Base-by-base conservation (phyloP, 2,113 vertebrate species). In the Caretta caretta region DNA sequence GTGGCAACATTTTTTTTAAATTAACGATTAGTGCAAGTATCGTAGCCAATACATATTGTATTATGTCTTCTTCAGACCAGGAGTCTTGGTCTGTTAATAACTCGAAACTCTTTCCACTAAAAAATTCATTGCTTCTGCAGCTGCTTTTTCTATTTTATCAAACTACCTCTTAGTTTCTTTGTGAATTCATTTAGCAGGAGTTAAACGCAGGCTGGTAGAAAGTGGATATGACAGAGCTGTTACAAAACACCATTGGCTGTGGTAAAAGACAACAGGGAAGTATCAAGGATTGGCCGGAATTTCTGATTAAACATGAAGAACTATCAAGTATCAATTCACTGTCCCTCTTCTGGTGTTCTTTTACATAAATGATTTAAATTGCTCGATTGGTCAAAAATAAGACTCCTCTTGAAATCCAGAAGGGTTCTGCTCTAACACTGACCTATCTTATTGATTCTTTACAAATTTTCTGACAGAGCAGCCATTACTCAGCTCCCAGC, bases 141-240 rank as follows among this genome's bases (percentile, higher is more conserved):
- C 22, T 87, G 82, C 42, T 92, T 90, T 94, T 98, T 96, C 89
- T 57, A 1, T 97, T 97, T 97, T 95, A 89, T 94, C 50, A 91
- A 87, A 83, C 10, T 8, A 62, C 22, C 50, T 93, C 72, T 90
- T 94, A 94, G 57, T 87, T 96, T 93, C 50, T 78, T 89, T 76
- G 59, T 84, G 27, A 96, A 95, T 97, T 97, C 69, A 42, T 88
- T 96, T 89, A 94, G 80, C 83, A 92, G 38, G 90, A 87, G 38
- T 79, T 84, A 90, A 87, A 95, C 90, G 87, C 76, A 92, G 86
- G 19, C 31, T 89, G n/a, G 56, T 90, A 94, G 84, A 94, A 93
- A 83, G 56, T 88, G 94, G 92, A 94, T 57, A 85, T 90, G 59
- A 87, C 48, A 92, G 92, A 97, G 72, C 72, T 83, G 83, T 89